Base-by-base conservation (phyloP, 2,797 vertebrate species). In the Myotis daubentonii region DNA sequence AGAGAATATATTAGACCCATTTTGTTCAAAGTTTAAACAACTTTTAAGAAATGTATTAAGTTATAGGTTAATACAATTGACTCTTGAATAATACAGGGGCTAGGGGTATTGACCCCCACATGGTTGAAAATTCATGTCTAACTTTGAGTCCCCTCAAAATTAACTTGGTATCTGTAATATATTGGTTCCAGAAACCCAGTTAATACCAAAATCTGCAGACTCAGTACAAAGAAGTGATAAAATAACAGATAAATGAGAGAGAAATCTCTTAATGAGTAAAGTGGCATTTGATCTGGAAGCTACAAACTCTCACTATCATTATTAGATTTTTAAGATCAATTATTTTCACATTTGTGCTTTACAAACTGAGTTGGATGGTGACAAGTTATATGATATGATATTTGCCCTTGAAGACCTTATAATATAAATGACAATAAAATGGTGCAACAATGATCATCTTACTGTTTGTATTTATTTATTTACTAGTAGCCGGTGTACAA, bases 1-100 rank as follows among this genome's bases (percentile, higher is more conserved):
- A 74, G 20, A 33, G 53, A 81, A 36, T 57, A 71, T 1, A 41
- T n/a, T 91, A 65, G 70, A 83, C 1, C 3, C 8, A n/a, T 55
- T 80, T 79, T 92, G 19, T 87, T 94, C 25, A 79, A 47, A 33
- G n/a, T 87, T 88, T 49, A 89, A 89, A 71, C 1, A 23, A 49
- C 20, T 83, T 95, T 57, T 49, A 19, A 33, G 11, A 85, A 66
- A 20, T 11, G 7, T 76, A 78, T 88, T 71, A 80, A 84, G 66
- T 72, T 94, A 38, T 57, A 33, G 65, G 17, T 41, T 68, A n/a
- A 65, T 47, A 55, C 49, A 78, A 11, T 55, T 16, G n/a, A 36
- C n/a, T 53, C 74, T 51, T n/a, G 15, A 74, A 74, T 30, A 49
- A 30, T 47, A 49, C 28, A 75, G n/a, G 12, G n/a, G n/a, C 7